Conservation (phyloP, 1,140 invertebrate species). For the Stegodyphus dumicola region DNA sequence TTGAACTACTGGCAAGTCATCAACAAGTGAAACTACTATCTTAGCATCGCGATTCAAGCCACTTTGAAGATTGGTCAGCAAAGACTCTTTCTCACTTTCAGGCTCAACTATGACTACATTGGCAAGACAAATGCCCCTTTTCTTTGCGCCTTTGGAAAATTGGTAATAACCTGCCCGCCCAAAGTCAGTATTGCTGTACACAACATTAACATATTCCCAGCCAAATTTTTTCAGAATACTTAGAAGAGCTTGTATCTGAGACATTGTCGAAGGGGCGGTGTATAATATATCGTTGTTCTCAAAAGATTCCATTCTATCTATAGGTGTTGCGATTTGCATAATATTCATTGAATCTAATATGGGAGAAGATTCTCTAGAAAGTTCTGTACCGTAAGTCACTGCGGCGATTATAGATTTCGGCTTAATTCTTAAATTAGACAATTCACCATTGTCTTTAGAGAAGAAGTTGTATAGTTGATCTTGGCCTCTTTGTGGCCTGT, state of each 20-base stretch:
- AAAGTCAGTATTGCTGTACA: slow-evolving; percentile 57
- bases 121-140: slow-evolving; percentile 39
- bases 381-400: slow-evolving; percentile 46
- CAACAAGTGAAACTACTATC: slow-evolving; percentile 52
- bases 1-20: slow-evolving; percentile 23
- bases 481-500: slow-evolving; percentile 63
- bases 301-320: slow-evolving; percentile 13
- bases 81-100: background rate
- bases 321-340: slow-evolving; percentile 42
- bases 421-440: background rate
- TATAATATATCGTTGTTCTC: slow-evolving; percentile 37
- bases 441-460: slow-evolving; percentile 63
- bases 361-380: slow-evolving; percentile 39
- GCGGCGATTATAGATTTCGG: slow-evolving; percentile 52
- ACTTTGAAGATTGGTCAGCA: slow-evolving; percentile 36
- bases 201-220: slow-evolving; percentile 57
- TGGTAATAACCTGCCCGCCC: slow-evolving; percentile 19
- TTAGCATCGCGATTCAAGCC: slow-evolving; percentile 25
- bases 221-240: slow-evolving; percentile 42
- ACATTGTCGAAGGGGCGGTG: slow-evolving; percentile 44
- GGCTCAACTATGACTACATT: slow-evolving; percentile 39
- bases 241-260: slow-evolving; percentile 48
- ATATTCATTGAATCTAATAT: slow-evolving; percentile 44
- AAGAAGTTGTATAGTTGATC: slow-evolving; percentile 67
- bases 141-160: slow-evolving; percentile 51